phyloP scores from a whole-genome alignment of 1,140 invertebrate genomes.

The Musca vetustissima region DNA sequence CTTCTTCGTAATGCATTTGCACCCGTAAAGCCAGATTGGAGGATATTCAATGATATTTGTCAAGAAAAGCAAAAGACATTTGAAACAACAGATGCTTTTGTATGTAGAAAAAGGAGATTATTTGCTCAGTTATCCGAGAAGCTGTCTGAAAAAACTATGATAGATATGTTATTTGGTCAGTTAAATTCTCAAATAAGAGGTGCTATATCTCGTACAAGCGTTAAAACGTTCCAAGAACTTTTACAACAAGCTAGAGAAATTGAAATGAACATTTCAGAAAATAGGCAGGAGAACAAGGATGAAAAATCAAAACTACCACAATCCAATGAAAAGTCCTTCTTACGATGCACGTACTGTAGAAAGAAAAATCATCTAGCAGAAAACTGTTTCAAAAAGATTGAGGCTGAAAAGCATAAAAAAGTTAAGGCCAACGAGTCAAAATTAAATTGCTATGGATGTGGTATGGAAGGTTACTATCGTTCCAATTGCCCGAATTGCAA shows the following conservation, averaged over 20 bases:
- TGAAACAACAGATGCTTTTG: slow-evolving; percentile 8
- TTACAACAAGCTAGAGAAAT: too few relatives aligned
- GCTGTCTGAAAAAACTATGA: slow-evolving; percentile 6
- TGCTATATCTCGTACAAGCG: too few relatives aligned
- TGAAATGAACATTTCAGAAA: too few relatives aligned
- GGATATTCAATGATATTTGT: slow-evolving; percentile 18
- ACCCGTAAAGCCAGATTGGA: slow-evolving; percentile 22
- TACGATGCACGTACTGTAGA: slow-evolving; percentile 10
- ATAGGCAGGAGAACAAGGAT: neutral
- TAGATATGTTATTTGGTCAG: slow-evolving; percentile 4
- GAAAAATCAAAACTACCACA: neutral
- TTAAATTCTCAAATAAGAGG: slow-evolving; percentile 7
- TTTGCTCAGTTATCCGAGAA: slow-evolving; percentile 20
- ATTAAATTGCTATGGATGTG: slow-evolving; percentile 28
- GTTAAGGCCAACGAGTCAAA: slow-evolving; percentile 4
- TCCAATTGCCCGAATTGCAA: slow-evolving; percentile 18
- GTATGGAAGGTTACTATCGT: slow-evolving; percentile 7
- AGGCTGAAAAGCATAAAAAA: neutral
- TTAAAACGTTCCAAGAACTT: too few relatives aligned
- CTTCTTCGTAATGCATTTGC: slow-evolving; percentile 20
- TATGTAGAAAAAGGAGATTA: slow-evolving; percentile 12
- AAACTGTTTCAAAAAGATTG: slow-evolving; percentile 21
- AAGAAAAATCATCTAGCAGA: neutral
- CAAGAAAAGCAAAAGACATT: slow-evolving; percentile 7
- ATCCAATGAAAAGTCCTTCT: too few relatives aligned